Percentiles rank a stretch among this genome's conserved stretches.
phyloP scores from a whole-genome alignment of 2,888 invertebrate species.

The Caenorhabditis becei region DNA sequence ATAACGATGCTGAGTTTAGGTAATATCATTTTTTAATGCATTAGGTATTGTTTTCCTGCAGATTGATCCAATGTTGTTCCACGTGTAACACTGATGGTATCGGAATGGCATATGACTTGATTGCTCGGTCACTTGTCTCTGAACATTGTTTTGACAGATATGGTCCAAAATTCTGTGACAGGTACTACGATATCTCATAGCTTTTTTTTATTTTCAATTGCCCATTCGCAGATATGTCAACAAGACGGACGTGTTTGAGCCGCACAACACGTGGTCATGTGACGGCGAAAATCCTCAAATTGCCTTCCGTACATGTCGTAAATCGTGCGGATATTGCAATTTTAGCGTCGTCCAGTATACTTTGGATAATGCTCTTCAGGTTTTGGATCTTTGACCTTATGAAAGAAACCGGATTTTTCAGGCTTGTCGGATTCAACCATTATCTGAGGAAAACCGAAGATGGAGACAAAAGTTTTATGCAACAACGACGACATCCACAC shows the following conservation, averaged over 20 bases:
- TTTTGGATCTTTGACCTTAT: conserved; percentile 15
- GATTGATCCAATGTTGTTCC: conserved; percentile 74
- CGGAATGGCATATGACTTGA: conserved; percentile 74
- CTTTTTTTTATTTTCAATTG: not conserved
- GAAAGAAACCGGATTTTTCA: conserved; percentile 8
- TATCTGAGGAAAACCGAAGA: conserved; percentile 39
- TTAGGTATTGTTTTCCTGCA: too few relatives aligned
- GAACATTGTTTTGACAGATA: conserved; percentile 76
- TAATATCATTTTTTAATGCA: conserved; percentile 29
- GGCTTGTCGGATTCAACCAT: conserved; percentile 49
- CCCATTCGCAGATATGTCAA: conserved; percentile 70
- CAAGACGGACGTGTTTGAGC: conserved; percentile 74
- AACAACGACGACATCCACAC: conserved; percentile 49
- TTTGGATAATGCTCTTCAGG: conserved; percentile 72
- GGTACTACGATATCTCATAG: conserved; percentile 35
- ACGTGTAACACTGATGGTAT: conserved; percentile 71
- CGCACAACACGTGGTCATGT: conserved; percentile 72
- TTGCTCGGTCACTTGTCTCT: conserved; percentile 73
- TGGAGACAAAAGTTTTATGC: conserved; percentile 54
- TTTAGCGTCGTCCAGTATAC: conserved; percentile 74
- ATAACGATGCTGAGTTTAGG: conserved; percentile 74
- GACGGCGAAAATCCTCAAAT: conserved; percentile 75
- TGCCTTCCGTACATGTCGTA: conserved; percentile 74
- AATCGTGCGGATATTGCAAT: conserved; percentile 76
- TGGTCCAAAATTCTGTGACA: conserved; percentile 71